phyloP scores from a whole-genome alignment of 2,797 vertebrate species.

The Lepilemur ruficaudatus region DNA sequence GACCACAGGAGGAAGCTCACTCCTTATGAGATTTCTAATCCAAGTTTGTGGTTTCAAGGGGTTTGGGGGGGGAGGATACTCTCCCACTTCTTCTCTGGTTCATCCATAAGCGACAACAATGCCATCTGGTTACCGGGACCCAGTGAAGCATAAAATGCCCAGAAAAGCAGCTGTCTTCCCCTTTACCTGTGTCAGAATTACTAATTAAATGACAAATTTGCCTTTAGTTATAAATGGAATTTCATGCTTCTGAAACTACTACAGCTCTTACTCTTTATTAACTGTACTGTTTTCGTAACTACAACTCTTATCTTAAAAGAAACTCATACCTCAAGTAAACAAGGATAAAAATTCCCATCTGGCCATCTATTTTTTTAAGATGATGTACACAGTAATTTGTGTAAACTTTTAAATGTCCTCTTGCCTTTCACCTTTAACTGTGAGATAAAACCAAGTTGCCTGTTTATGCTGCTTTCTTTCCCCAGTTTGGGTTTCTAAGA shows the following conservation, averaged over 20 bases:
- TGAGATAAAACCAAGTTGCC: not conserved
- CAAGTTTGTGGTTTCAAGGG: constrained; percentile 35
- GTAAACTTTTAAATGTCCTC: constrained; percentile 24
- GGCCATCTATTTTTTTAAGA: not conserved
- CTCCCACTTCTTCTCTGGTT: constrained; percentile 38
- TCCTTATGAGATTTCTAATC: not conserved
- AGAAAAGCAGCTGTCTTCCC: constrained; percentile 74
- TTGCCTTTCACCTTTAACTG: not conserved
- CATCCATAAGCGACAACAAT: constrained; percentile 73
- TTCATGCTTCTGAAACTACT: constrained; percentile 32
- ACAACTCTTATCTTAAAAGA: constrained; percentile 25
- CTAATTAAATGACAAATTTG: constrained; percentile 73
- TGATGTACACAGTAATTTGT: not conserved
- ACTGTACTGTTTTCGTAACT: not conserved
- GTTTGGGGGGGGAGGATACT: not conserved
- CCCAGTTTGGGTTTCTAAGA: not conserved
- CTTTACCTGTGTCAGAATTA: constrained; percentile 76
- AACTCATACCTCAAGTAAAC: not conserved
- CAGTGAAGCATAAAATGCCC: constrained; percentile 65
- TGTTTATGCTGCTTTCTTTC: not conserved
- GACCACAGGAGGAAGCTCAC: not conserved
- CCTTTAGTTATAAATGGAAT: constrained; percentile 53
- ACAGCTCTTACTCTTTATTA: not conserved
- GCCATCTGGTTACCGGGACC: constrained; percentile 72
- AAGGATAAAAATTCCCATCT: not conserved